Percentiles rank a stretch among this genome's conserved stretches.
These are phyloP conservation scores for Polymixis lichenea DNA, from an alignment of 2,888 invertebrate species.

Conservation along the genomic window DNA sequence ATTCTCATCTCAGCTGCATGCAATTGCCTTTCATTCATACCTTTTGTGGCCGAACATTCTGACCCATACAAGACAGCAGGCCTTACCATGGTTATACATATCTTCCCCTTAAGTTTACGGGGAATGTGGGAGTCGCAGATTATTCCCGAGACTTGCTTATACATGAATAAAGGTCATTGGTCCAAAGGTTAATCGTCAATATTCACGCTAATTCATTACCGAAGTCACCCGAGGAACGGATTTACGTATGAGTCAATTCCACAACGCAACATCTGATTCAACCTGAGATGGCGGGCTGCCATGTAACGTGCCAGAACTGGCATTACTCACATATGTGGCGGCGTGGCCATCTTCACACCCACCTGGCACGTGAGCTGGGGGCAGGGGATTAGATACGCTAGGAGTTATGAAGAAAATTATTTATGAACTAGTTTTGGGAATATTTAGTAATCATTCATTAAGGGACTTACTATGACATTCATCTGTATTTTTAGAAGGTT, in stretches of 20 bases:
- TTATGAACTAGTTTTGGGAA: neutral
- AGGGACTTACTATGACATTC: too few species aligned
- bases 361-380: slow-evolving; percentile 31
- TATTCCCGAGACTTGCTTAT: too few species aligned
- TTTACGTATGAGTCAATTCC: slow-evolving; percentile 29
- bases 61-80: too few species aligned
- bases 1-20: too few species aligned
- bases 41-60: too few species aligned
- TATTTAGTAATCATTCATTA: neutral
- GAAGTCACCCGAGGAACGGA: neutral
- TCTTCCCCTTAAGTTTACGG: too few species aligned
- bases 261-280: slow-evolving; percentile 17
- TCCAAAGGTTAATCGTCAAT: slow-evolving; percentile 1
- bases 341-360: slow-evolving; percentile 45
- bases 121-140: too few species aligned
- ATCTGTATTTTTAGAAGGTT: neutral
- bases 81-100: too few species aligned
- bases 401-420: neutral
- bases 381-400: neutral
- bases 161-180: too few species aligned
- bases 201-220: slow-evolving; percentile 22
- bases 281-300: slow-evolving; percentile 56
- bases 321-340: slow-evolving; percentile 37
- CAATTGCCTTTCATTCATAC: too few species aligned
- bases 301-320: slow-evolving; percentile 32